Percentiles rank a stretch among this genome's conserved stretches.
These are phyloP conservation scores for Pocota personata DNA, from an alignment of 2,888 invertebrate species.

Conservation along the genomic window DNA sequence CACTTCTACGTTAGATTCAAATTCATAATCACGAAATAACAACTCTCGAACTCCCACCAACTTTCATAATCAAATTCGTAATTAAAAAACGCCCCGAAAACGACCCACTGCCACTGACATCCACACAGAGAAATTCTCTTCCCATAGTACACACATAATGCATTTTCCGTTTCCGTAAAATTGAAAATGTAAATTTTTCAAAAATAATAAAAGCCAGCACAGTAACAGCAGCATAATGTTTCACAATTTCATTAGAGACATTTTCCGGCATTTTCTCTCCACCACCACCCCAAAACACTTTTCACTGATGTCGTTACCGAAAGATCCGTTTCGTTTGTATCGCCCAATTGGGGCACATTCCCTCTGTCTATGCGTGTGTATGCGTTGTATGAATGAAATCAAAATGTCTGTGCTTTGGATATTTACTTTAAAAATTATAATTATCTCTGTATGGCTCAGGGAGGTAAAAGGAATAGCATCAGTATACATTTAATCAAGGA, in stretches of 20 bases:
- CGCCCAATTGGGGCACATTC: conserved; percentile 48
- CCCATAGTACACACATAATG: neutral
- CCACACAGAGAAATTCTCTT: too few relatives aligned
- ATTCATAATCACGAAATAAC: neutral
- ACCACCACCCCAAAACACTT: neutral
- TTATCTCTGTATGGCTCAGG: conserved; percentile 51
- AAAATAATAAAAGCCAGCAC: conserved; percentile 64
- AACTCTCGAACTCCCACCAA: neutral
- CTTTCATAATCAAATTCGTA: neutral
- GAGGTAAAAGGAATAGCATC: neutral
- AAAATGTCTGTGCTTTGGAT: conserved; percentile 54
- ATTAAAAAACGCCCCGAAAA: too few relatives aligned
- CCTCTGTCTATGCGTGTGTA: neutral
- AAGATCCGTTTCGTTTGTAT: conserved; percentile 35
- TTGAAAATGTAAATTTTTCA: conserved; percentile 69
- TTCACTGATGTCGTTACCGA: conserved; percentile 12
- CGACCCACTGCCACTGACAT: neutral
- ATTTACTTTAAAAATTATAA: conserved; percentile 73
- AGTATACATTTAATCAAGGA: conserved; percentile 72
- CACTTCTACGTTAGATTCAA: neutral
- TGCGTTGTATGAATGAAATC: conserved; percentile 33
- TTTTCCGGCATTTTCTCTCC: conserved; percentile 23
- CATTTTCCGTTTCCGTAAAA: conserved; percentile 19
- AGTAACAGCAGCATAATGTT: conserved; percentile 62
- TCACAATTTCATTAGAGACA: conserved; percentile 70